Evolutionary conservation across 2,797 vertebrate species (phyloP).

Genomic region (Streptopelia turtur): DNA sequence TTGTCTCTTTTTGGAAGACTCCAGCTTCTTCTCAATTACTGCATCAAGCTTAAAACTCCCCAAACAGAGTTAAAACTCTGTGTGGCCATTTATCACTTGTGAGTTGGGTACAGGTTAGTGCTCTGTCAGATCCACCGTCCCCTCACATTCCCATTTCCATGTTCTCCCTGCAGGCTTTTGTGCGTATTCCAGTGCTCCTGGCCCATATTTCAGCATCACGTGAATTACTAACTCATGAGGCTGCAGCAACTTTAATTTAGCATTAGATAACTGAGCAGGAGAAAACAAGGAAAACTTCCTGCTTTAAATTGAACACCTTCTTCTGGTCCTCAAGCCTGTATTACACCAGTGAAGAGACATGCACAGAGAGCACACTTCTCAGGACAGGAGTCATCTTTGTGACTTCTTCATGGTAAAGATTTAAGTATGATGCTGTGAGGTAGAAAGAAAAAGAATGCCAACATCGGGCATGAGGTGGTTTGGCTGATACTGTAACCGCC

Average conservation of each 20-base stretch:
- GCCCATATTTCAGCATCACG: neutral
- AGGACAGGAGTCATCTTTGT: neutral
- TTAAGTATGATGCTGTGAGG: neutral
- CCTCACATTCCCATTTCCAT: neutral
- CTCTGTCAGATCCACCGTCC: neutral
- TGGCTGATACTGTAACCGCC: rapidly evolving
- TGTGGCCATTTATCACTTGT: rapidly evolving
- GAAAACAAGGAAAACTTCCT: neutral
- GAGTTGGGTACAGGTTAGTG: neutral
- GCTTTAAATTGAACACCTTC: neutral
- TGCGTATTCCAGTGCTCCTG: neutral
- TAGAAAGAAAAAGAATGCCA: neutral
- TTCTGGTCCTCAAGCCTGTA: neutral
- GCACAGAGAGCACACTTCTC: rapidly evolving
- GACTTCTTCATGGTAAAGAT: neutral
- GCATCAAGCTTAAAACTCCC: neutral
- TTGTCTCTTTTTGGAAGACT: neutral
- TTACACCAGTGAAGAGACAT: neutral
- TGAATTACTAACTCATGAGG: neutral
- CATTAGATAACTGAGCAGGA: neutral
- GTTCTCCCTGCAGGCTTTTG: neutral
- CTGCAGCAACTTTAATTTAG: neutral
- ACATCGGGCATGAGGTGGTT: rapidly evolving
- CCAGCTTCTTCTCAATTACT: rapidly evolving
- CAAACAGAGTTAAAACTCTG: neutral